Evolutionary conservation across 2,888 invertebrate species (phyloP).

Genomic region (Drosophila austrosaltans): DNA sequence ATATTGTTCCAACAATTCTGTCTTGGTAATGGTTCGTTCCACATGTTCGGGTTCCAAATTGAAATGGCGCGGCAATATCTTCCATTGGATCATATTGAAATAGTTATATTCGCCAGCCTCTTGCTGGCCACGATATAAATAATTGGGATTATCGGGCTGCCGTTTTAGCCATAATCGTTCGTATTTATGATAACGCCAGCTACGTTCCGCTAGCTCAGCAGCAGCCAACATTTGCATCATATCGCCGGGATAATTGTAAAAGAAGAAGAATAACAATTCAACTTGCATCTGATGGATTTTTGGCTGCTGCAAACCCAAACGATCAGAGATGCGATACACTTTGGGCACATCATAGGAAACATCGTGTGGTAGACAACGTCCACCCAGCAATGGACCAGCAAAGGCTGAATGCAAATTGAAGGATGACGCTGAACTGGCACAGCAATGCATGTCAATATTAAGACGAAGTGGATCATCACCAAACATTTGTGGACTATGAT

Average conservation of each 20-base stretch:
- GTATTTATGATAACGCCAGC: slow-evolving; percentile 62
- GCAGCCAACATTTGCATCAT: slow-evolving; percentile 70
- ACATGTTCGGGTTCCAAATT: slow-evolving; percentile 49
- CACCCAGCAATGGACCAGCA: slow-evolving; percentile 32
- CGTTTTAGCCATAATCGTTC: slow-evolving; percentile 55
- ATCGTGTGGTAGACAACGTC: slow-evolving; percentile 37
- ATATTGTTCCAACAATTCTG: slow-evolving; percentile 46
- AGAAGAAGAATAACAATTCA: slow-evolving; percentile 60
- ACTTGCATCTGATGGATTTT: slow-evolving; percentile 56
- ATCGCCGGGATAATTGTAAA: slow-evolving; percentile 61
- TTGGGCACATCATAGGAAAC: slow-evolving; percentile 29
- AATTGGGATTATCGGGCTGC: slow-evolving; percentile 59
- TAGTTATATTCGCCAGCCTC: slow-evolving; percentile 66
- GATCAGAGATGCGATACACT: slow-evolving; percentile 15
- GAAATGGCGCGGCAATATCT: slow-evolving; percentile 52
- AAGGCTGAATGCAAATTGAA: slow-evolving; percentile 38
- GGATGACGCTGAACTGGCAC: slow-evolving; percentile 4
- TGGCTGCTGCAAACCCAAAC: slow-evolving; percentile 41
- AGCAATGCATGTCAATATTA: slow-evolving; percentile 20
- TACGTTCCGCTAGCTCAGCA: slow-evolving; percentile 62
- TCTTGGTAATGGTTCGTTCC: slow-evolving; percentile 58
- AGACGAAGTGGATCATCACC: slow-evolving; percentile 36
- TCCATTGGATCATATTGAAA: slow-evolving; percentile 62
- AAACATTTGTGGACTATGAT: slow-evolving; percentile 33
- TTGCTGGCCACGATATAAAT: slow-evolving; percentile 24